phyloP scores from a whole-genome alignment of 1,140 invertebrate genomes.

The Cydia splendana region DNA sequence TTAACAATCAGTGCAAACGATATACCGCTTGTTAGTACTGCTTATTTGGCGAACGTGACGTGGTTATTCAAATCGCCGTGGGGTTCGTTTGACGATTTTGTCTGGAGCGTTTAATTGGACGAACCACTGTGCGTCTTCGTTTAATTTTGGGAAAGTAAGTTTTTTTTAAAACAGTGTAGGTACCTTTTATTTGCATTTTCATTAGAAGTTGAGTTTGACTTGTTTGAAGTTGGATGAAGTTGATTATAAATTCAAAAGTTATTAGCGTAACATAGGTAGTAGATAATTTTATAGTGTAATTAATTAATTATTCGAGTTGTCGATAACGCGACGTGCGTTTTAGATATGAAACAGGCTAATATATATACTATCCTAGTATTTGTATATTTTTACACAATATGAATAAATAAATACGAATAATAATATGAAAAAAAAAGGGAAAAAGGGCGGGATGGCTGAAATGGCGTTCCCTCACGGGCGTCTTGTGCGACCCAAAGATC shows the following conservation, averaged over 20 bases:
- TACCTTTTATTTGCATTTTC: not conserved
- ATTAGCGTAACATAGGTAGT: not conserved
- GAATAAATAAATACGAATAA: too few relatives aligned
- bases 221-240: not conserved
- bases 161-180: constrained; percentile 1
- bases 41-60: constrained; percentile 77
- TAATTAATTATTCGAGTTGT: too few relatives aligned
- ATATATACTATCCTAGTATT: too few relatives aligned
- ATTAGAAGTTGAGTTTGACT: constrained; percentile 1
- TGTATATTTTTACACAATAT: too few relatives aligned
- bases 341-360: too few relatives aligned
- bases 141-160: constrained; percentile 35
- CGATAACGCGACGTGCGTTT: too few relatives aligned
- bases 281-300: too few relatives aligned
- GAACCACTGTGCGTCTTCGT: constrained; percentile 47
- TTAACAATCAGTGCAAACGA: constrained; percentile 79
- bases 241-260: not conserved
- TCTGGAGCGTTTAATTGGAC: constrained; percentile 61
- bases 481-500: too few relatives aligned
- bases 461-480: too few relatives aligned
- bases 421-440: too few relatives aligned
- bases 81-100: constrained; percentile 70
- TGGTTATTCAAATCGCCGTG: constrained; percentile 65
- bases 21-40: constrained; percentile 76
- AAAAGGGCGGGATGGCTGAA: too few relatives aligned